Evolutionary conservation across 2,888 invertebrate genomes (phyloP).

Genomic region (Syrista parreyssii): DNA sequence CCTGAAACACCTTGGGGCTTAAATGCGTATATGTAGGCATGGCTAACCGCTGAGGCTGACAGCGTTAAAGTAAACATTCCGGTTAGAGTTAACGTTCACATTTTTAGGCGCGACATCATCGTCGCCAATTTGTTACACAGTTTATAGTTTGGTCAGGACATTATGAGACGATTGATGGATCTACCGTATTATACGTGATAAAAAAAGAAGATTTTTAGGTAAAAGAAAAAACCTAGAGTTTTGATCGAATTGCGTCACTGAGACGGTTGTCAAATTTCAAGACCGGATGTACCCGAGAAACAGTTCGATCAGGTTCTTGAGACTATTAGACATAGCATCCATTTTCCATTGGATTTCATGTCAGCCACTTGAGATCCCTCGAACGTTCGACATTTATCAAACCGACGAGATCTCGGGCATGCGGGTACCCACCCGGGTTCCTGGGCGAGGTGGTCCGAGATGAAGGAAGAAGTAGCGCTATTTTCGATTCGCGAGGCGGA

Average conservation of each 20-base stretch:
- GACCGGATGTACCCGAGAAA: background rate
- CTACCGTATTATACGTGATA: background rate
- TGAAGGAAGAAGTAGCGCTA: background rate
- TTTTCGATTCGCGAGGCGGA: background rate
- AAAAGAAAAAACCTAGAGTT: background rate
- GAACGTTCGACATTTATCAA: conserved; percentile 7
- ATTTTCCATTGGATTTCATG: background rate
- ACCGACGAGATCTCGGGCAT: background rate
- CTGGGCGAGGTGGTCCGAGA: background rate
- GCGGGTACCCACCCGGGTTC: background rate
- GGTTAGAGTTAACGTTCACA: conserved; percentile 5
- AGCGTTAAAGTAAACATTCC: conserved; percentile 4
- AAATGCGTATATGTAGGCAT: background rate
- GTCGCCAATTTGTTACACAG: background rate
- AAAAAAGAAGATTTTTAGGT: background rate
- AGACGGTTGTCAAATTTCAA: background rate
- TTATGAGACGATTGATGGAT: background rate
- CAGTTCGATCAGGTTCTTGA: background rate
- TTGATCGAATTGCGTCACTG: background rate
- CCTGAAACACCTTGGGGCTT: background rate
- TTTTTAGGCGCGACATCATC: conserved; percentile 3
- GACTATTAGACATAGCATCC: background rate
- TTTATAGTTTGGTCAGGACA: background rate
- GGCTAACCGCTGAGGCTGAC: background rate
- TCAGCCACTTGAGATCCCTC: conserved; percentile 3